Base-by-base conservation (phyloP, 2,888 invertebrate species). In the Silvanus unidentatus region DNA sequence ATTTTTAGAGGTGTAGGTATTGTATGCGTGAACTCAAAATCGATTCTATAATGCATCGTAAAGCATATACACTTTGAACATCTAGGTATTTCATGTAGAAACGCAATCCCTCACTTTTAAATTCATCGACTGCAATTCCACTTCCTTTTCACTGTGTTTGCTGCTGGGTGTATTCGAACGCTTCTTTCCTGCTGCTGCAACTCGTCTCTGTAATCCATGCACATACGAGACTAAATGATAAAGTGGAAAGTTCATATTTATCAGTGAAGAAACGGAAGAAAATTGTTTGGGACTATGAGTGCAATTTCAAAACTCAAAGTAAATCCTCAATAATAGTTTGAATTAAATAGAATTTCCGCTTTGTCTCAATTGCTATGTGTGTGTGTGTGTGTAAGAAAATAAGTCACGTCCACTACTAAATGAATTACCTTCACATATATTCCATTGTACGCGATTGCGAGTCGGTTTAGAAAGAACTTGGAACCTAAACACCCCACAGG, bases 401-500 rank as follows among this genome's bases (percentile, higher is more conserved):
- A 46, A 39, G 46, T 46, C 46, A 42, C 46, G 46, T 46, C 42
- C 46, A 34, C 9, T 39, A 27, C 30, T 46, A 46, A 46, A 46
- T 46, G 46, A 46, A 46, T 46, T 46, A 46, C 42, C 34, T 46
- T 42, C 42, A 43, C 38, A 32, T 40, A 49, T 45, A 51, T 49
- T 51, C 48, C 45, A 46, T 35, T 35, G 42, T 42, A 43, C 27
- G 15, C 42, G 27, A 16, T 40, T 40, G 29, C 39, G 42, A 12
- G 9, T n/a, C 9, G 40, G 36, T 29, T 37, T 30, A 41, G 35
- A 44, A 40, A 42, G 43, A 44, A 44, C 47, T 22, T 8, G 47
- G 46, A 44, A 51, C 44, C 41, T 34, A 38, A 47, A 51, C 40
- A 40, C 45, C 50, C 47, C 49, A 45, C 44, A 47, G 49, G 48